Evolutionary conservation across 2,113 vertebrate genomes (phyloP), one percentile per base, ranked within the genome.

Genomic region (Nothoprocta perdicaria): DNA sequence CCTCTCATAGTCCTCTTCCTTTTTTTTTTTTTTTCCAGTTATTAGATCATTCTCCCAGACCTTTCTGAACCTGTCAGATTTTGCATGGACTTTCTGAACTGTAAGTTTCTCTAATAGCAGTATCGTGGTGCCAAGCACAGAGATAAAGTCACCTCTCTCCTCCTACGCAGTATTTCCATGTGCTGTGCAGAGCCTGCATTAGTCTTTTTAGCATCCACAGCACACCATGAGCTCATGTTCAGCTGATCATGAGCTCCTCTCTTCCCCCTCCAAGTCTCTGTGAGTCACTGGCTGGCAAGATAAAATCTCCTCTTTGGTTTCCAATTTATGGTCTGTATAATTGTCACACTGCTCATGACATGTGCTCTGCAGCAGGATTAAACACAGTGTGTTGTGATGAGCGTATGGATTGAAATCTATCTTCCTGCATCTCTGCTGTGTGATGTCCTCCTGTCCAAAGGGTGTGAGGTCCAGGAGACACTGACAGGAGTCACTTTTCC

Each of bases 181-280:
- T 92, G 93, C 88, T 92, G 75, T 92, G 93, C 88, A 92, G 78
- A 90, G 90, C 50, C 92, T 91, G 90, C 93, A 88, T 86, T 91
- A 89, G 92, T 88, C 94, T 94, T 95, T 94, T 95, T 88, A 86
- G 80, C 89, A 94, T 63, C 85, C 92, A 88, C 61, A 92, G 68
- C 80, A 82, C 27, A 89, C 45, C 68, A 71, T 94, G 95, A 95
- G 88, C 92, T 96, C 93, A 96, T 78, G 76, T 77, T 95, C 95
- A 96, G 93, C 90, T 96, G 92, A 94, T 96, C 94, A 95, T 95
- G 72, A 95, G 95, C 91, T 92, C 85, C 52, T 83, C 84, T 93
- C 69, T 91, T 35, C 71, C 87, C 81, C 72, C 89, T 91, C 73
- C 33, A 77, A 92, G 80, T 88, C 76, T 74, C 31, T 57, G 43